A percentile compares a stretch with the other conserved stretches of the same genome.
Evolutionary conservation across 1,140 invertebrate species (phyloP).

Genomic region (Trypoxylus dichotomus): DNA sequence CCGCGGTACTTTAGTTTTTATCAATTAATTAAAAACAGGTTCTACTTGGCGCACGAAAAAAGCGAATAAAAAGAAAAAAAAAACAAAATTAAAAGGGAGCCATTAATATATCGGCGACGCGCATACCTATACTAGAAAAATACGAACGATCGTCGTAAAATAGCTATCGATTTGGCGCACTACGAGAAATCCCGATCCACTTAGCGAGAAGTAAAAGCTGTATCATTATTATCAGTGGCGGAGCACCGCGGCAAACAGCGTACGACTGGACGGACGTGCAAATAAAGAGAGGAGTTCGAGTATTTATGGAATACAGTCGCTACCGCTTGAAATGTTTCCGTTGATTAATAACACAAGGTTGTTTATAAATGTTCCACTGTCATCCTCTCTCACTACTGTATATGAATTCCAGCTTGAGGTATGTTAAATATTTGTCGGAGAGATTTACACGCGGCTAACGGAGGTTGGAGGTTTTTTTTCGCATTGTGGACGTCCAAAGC

Average conservation of each 20-base stretch:
- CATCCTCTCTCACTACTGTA: slow-evolving; percentile 46
- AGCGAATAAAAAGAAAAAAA: not conserved
- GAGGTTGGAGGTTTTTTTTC: slow-evolving; percentile 24
- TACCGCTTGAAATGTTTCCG: slow-evolving; percentile 49
- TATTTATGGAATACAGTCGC: slow-evolving; percentile 45
- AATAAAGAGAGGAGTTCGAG: slow-evolving; percentile 33
- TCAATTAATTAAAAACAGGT: slow-evolving; percentile 8
- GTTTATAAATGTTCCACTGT: slow-evolving; percentile 46
- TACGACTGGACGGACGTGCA: not conserved
- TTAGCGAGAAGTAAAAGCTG: not conserved
- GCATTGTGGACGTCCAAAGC: not conserved
- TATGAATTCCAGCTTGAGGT: slow-evolving; percentile 35
- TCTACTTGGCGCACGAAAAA: not conserved
- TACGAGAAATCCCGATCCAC: not conserved
- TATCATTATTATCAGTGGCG: slow-evolving; percentile 2
- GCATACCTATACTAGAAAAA: not conserved
- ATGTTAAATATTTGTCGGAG: slow-evolving; percentile 41
- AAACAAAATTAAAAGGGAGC: not conserved
- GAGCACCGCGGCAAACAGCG: not conserved
- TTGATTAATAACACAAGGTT: slow-evolving; percentile 47
- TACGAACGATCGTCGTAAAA: not conserved
- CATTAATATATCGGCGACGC: not conserved
- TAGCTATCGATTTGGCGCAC: not conserved
- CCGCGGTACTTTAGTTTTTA: not conserved
- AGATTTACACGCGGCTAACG: slow-evolving; percentile 34